phyloP scores from a whole-genome alignment of 2,113 vertebrate species.

The Triplophysa dalaica region DNA sequence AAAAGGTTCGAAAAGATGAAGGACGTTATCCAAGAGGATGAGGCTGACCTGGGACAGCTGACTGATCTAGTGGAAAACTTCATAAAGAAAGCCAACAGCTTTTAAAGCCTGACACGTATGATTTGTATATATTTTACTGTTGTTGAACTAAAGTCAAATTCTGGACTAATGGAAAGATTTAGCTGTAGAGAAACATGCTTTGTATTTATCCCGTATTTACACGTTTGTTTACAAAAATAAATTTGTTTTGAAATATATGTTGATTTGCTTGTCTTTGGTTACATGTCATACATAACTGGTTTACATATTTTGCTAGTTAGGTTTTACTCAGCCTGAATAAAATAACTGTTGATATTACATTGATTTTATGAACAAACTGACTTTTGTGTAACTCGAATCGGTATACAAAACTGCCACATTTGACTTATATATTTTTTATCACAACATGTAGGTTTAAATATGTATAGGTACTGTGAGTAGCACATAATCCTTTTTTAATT shows the following conservation, averaged over 20 bases:
- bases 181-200: not conserved
- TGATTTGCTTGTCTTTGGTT: not conserved
- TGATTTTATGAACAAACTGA: no score
- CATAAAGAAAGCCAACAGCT: slow-evolving; percentile 48
- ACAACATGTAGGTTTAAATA: no score
- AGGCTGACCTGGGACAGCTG: slow-evolving; percentile 59
- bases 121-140: slow-evolving; percentile 44
- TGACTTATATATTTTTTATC: no score
- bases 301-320: not conserved
- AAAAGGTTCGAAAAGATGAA: slow-evolving; percentile 61
- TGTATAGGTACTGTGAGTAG: no score
- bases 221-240: slow-evolving; percentile 12
- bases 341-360: no score
- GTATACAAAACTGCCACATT: no score
- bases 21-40: slow-evolving; percentile 65
- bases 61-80: slow-evolving; percentile 61
- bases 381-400: no score
- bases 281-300: not conserved
- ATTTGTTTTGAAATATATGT: not conserved
- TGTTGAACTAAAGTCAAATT: slow-evolving; percentile 7
- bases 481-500: no score
- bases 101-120: not conserved
- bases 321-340: not conserved
- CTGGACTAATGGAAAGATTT: not conserved
- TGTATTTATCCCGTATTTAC: slow-evolving; percentile 29